Evolutionary conservation across 2,797 vertebrate genomes (phyloP).

Genomic region (Myoxocephalus aenaeus): DNA sequence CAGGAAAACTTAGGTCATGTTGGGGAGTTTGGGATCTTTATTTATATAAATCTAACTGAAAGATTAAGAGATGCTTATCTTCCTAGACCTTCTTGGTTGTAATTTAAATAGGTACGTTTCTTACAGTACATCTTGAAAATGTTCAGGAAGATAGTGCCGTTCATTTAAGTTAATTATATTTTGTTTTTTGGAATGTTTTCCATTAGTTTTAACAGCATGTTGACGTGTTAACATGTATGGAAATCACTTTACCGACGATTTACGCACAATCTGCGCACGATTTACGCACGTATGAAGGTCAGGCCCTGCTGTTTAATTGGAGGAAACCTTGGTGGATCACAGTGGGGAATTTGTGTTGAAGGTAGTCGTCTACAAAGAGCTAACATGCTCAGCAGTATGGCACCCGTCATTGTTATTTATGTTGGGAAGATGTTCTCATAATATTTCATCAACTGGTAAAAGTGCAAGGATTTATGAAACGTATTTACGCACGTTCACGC

Average conservation of each 20-base stretch:
- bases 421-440: not conserved
- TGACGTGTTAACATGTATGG: not conserved
- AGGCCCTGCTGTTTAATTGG: not conserved
- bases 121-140: not conserved
- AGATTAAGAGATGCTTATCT: conserved; percentile 6
- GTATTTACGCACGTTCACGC: not conserved
- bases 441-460: not conserved
- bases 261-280: conserved; percentile 18
- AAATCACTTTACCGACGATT: conserved; percentile 17
- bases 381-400: not conserved
- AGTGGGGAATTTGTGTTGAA: not conserved
- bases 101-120: conserved; percentile 1
- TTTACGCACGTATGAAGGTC: not conserved
- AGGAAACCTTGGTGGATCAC: not conserved
- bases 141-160: not conserved
- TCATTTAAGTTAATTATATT: not conserved
- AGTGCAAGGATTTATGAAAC: not conserved
- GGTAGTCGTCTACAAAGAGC: not conserved
- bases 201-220: not conserved
- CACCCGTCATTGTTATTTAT: not conserved
- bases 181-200: not conserved
- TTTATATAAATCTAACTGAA: not conserved
- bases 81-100: not conserved
- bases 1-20: not conserved
- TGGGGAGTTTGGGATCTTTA: not conserved